Base-by-base conservation (phyloP, 2,888 invertebrate genomes). In the Rapana venosa region DNA sequence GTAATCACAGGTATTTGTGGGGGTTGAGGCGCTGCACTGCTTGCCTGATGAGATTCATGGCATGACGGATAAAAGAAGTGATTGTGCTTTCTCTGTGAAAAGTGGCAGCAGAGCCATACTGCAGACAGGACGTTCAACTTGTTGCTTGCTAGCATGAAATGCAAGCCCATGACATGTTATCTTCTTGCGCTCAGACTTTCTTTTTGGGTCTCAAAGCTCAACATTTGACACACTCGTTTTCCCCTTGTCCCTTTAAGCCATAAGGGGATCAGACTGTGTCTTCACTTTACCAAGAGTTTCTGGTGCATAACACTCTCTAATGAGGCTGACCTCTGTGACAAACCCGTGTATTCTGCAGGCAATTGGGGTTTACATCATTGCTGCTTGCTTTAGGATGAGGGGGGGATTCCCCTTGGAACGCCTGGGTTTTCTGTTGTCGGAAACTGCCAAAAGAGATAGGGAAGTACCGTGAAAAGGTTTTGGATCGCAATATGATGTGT, bases 1-100 rank as follows among this genome's bases (percentile, higher is more conserved):
- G 92, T 88, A 17, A 94, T 90, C 15, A 94, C 94, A 30, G 94
- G 92, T 26, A 88, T 84, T 89, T 94, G 93, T 92, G 91, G 26
- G 93, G 93, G 90, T 95, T 94, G 0, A 94, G 90, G 70, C 84
- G 87, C 6, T 91, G 22, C 70, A 89, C 87, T n/a, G 90, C 91
- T 17, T 85, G 36, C n/a, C 20, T 66, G 20, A 93, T 88, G 56
- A 90, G 88, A 70, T 92, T 88, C 91, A 94, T 94, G 61, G 66
- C 70, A 91, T 94, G 93, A 79, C 22, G 30, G 32, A 79, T 30
- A 5, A 79, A 13, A 26, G 32, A 32, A 32, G 30, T 32, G 32
- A 79, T 32, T 79, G 79, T 79, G 79, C 30, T 32, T 79, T 79
- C 4, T 79, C 79, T 79, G 32, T 79, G 30, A 79, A 32, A 30